Percentiles rank a stretch among this genome's conserved stretches.
These are phyloP conservation scores for Mesocentrotus franciscanus DNA, from an alignment of 53 echinoderm and acorn worm genomes.

Conservation along the genomic window DNA sequence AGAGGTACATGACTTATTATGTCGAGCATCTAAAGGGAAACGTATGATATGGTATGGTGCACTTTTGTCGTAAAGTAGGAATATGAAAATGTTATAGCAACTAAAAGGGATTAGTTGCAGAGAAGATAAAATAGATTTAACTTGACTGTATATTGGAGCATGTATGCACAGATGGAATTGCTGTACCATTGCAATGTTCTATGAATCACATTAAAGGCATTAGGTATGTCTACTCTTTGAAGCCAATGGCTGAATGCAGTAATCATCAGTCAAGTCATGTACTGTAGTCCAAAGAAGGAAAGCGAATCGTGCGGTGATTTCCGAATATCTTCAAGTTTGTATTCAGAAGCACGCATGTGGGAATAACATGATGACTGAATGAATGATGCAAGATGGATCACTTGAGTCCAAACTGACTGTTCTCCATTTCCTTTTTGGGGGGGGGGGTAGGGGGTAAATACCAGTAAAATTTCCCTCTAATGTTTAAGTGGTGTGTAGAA, in stretches of 20 bases:
- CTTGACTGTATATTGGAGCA: background rate
- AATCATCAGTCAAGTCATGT: constrained; percentile 33
- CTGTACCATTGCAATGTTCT: background rate
- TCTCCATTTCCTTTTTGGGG: background rate
- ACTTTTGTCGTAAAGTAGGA: background rate
- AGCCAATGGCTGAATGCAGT: background rate
- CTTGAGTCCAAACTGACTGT: background rate
- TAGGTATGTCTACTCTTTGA: background rate
- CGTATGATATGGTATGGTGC: background rate
- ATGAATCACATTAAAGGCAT: background rate
- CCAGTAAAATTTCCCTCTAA: background rate
- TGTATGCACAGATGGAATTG: background rate
- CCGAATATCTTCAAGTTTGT: background rate
- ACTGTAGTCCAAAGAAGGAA: background rate
- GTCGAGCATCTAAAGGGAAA: background rate
- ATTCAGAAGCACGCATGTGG: constrained; percentile 25
- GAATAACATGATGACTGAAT: background rate
- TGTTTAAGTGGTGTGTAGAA: background rate
- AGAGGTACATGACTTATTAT: no score
- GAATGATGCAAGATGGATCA: constrained; percentile 6
- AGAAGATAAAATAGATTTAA: background rate
- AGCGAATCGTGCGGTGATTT: constrained; percentile 17
- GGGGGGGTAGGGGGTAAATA: background rate
- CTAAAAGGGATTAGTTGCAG: no score
- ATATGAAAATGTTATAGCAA: no score